Percentiles rank a stretch among this genome's conserved stretches.
Evolutionary conservation across 2,888 invertebrate species (phyloP).

Genomic region (Embidobia sp.): DNA sequence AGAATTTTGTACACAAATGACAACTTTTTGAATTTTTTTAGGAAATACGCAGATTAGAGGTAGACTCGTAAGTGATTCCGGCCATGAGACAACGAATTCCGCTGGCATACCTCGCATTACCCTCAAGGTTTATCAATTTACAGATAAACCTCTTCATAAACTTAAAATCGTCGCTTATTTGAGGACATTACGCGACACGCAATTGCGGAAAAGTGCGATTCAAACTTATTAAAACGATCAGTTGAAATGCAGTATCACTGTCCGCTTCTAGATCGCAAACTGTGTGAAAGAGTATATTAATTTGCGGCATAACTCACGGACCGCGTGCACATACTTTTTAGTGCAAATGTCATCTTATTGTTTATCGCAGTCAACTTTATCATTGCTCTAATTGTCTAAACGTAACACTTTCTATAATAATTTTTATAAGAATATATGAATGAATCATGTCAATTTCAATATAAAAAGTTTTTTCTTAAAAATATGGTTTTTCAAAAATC

Average conservation of each 20-base stretch:
- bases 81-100: constrained; percentile 12
- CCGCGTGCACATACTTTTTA: constrained; percentile 19
- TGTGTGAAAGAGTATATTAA: constrained; percentile 44
- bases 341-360: constrained; percentile 22
- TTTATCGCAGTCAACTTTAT: constrained; percentile 22
- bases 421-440: too few relatives aligned
- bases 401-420: not conserved
- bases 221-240: constrained; percentile 51
- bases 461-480: too few relatives aligned
- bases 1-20: too few relatives aligned
- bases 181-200: constrained; percentile 40
- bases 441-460: too few relatives aligned
- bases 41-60: too few relatives aligned
- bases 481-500: too few relatives aligned
- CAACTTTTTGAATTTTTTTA: too few relatives aligned
- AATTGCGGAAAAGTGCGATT: constrained; percentile 65
- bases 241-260: constrained; percentile 51
- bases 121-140: constrained; percentile 52
- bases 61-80: constrained; percentile 10
- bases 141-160: constrained; percentile 50
- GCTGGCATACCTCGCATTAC: constrained; percentile 35
- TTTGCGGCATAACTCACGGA: constrained; percentile 33
- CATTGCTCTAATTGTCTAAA: not conserved
- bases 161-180: constrained; percentile 47
- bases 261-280: constrained; percentile 14